Conservation (phyloP, 2,113 vertebrate genomes). For the Pseudopipra pipra region DNA sequence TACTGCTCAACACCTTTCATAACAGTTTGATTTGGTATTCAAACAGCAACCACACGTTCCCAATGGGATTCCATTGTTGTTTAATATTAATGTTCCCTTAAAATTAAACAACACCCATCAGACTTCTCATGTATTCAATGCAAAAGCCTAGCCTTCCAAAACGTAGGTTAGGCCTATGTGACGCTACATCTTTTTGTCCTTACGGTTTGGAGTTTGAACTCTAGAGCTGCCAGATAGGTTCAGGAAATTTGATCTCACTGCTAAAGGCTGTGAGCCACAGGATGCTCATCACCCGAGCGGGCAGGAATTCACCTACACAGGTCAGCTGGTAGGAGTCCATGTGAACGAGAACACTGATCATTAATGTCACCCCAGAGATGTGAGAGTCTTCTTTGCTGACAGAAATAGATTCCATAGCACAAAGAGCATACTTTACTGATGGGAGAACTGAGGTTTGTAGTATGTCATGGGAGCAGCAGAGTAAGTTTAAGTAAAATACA, state of each 20-base stretch:
- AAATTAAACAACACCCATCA: conserved; percentile 24
- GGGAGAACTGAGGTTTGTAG: conserved; percentile 26
- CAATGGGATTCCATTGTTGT: background rate
- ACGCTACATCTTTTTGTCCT: background rate
- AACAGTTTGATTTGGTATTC: conserved; percentile 54
- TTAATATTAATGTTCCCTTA: conserved; percentile 61
- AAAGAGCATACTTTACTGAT: background rate
- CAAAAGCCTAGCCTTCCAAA: conserved; percentile 32
- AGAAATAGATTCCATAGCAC: conserved; percentile 51
- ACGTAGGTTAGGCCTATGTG: background rate
- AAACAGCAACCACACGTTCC: background rate
- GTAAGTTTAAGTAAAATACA: conserved; percentile 41
- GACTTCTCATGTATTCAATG: background rate
- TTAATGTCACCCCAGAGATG: conserved; percentile 45
- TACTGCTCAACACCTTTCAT: conserved; percentile 22
- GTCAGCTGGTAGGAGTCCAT: conserved; percentile 40
- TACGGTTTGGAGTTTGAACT: background rate
- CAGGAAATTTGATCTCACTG: background rate
- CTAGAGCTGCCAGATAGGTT: background rate
- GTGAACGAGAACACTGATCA: conserved; percentile 42
- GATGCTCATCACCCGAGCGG: background rate
- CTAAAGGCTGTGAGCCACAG: background rate
- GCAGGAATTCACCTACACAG: conserved; percentile 47
- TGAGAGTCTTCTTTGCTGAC: conserved; percentile 10
- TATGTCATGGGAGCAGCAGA: background rate